Percentiles rank a stretch among this genome's conserved stretches.
Conservation (phyloP, 2,113 vertebrate species). For the Isichthys henryi region DNA sequence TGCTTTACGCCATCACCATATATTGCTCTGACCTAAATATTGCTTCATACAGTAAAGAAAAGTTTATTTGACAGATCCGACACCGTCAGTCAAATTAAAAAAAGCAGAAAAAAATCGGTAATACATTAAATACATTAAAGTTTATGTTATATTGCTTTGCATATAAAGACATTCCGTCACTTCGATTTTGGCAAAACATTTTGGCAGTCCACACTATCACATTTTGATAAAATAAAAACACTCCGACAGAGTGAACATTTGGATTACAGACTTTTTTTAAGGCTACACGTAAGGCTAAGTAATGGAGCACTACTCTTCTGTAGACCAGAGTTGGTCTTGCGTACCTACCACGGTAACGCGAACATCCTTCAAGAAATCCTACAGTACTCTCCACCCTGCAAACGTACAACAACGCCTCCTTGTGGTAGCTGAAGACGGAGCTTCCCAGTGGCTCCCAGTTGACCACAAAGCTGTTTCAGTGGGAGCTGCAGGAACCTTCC, state of each 20-base stretch:
- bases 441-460: neutral
- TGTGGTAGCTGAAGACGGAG: neutral
- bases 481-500: neutral
- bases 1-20: conserved; percentile 63
- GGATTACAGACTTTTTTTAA: conserved; percentile 23
- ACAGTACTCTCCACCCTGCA: neutral
- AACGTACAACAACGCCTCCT: neutral
- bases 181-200: conserved; percentile 65
- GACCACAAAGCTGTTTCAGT: neutral
- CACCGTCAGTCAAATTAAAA: neutral
- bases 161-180: conserved; percentile 42
- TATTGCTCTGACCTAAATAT: conserved; percentile 54
- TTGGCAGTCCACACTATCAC: conserved; percentile 50
- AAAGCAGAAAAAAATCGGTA: conserved; percentile 16
- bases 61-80: conserved; percentile 33
- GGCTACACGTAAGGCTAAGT: conserved; percentile 31
- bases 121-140: conserved; percentile 9
- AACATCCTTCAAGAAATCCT: neutral
- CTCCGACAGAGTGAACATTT: conserved; percentile 17
- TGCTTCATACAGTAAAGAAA: conserved; percentile 49
- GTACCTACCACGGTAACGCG: neutral
- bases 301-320: neutral
- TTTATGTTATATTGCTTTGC: conserved; percentile 44
- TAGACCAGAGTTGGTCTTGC: conserved; percentile 38
- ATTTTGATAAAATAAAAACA: conserved; percentile 35